Percentiles rank a stretch among this genome's conserved stretches.
Conservation (phyloP, 2,113 vertebrate genomes). For the Poecilia latipinna region DNA sequence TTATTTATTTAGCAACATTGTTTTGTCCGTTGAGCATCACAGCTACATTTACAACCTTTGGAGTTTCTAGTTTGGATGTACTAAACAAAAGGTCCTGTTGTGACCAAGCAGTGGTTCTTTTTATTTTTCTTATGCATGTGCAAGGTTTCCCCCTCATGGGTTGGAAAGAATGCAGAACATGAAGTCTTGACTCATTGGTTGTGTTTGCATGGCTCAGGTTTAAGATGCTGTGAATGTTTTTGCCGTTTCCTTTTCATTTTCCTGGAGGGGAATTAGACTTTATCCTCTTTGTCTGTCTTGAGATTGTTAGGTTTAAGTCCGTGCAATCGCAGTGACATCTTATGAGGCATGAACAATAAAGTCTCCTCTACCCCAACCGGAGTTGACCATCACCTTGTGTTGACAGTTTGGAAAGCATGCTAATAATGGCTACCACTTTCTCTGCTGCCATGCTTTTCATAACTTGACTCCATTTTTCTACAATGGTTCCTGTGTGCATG, state of each 20-base stretch:
- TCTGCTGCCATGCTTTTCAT: constrained; percentile 40
- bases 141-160: background rate
- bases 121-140: constrained; percentile 31
- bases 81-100: constrained; percentile 1
- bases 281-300: background rate
- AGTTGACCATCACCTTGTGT: constrained; percentile 17
- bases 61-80: constrained; percentile 18
- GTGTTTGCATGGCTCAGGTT: constrained; percentile 41
- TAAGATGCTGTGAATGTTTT: background rate
- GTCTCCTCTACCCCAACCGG: background rate
- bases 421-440: constrained; percentile 19
- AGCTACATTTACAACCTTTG: constrained; percentile 12
- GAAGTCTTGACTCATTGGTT: background rate
- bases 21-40: background rate
- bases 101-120: background rate
- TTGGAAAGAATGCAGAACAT: background rate
- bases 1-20: constrained; percentile 15
- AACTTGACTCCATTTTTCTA: constrained; percentile 37
- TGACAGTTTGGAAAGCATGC: constrained; percentile 77
- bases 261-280: background rate
- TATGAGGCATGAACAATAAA: constrained; percentile 5
- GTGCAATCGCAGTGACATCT: background rate
- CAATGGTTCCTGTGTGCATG: constrained; percentile 80
- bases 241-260: background rate
- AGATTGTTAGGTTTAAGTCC: background rate